These are phyloP conservation scores for Aurelia coerulea DNA, from an alignment of 30 jellyfish, hydroid and myxozoan species.

Conservation along the genomic window DNA sequence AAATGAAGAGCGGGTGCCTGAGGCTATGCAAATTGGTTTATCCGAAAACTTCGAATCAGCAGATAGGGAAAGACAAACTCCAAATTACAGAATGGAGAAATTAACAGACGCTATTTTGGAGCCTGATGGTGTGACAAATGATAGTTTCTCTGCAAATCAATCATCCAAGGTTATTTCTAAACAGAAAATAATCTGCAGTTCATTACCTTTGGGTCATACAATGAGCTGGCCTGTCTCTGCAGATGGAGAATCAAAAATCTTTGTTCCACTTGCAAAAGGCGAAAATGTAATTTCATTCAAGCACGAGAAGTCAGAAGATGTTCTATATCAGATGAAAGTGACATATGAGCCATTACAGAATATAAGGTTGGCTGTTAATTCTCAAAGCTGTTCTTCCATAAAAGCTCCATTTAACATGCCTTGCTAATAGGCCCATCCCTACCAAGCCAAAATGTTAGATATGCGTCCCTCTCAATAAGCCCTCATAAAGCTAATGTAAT, in stretches of 20 bases:
- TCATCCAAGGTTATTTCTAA: background rate
- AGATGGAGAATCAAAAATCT: conserved; percentile 29
- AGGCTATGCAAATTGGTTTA: background rate
- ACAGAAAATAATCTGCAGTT: conserved; percentile 2
- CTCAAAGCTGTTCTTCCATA: too few species aligned
- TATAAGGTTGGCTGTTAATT: conserved; percentile 11
- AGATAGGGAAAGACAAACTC: background rate
- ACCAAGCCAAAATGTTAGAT: too few species aligned
- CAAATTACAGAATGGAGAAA: background rate
- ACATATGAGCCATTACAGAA: conserved; percentile 48
- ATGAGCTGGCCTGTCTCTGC: conserved; percentile 47
- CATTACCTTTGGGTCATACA: conserved; percentile 7
- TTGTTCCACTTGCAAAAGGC: conserved; percentile 56
- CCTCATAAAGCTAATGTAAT: too few species aligned
- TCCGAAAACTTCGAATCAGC: background rate
- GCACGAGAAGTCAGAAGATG: background rate
- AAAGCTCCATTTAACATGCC: too few species aligned
- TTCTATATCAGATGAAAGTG: background rate
- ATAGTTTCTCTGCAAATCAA: background rate
- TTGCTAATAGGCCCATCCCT: too few species aligned
- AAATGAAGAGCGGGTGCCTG: background rate
- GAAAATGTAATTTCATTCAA: conserved; percentile 13
- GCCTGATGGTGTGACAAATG: background rate
- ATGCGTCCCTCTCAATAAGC: too few species aligned
- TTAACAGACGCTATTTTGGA: background rate